Evolutionary conservation across 1,140 invertebrate species (phyloP).

Genomic region (Leptoteleia sp.): DNA sequence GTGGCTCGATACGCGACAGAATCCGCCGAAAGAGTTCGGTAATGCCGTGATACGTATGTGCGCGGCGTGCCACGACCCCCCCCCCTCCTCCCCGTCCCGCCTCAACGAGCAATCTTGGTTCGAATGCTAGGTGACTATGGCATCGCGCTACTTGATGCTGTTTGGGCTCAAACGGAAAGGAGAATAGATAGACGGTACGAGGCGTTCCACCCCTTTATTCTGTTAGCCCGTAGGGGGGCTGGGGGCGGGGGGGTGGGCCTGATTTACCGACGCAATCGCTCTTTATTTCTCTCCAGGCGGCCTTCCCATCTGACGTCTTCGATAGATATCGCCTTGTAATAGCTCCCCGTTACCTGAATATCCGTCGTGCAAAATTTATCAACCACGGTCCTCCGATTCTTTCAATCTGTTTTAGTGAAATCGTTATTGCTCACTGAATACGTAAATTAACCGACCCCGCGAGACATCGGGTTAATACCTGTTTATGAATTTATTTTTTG

Average conservation of each 20-base stretch:
- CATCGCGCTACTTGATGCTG: conserved; percentile 50
- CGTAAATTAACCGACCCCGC: conserved; percentile 29
- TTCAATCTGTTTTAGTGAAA: conserved; percentile 58
- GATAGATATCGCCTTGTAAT: conserved; percentile 82
- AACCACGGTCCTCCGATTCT: conserved; percentile 60
- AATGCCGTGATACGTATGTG: conserved; percentile 80
- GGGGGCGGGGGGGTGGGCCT: conserved; percentile 69
- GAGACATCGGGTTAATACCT: not conserved
- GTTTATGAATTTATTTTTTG: conserved; percentile 27
- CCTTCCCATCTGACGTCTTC: conserved; percentile 75
- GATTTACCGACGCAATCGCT: conserved; percentile 82
- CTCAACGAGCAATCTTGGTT: conserved; percentile 4
- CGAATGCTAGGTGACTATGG: conserved; percentile 57
- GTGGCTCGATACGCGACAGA: conserved; percentile 28
- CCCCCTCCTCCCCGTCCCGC: not conserved
- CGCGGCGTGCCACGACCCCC: conserved; percentile 50
- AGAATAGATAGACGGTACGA: conserved; percentile 49
- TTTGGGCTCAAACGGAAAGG: conserved; percentile 59
- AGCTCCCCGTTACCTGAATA: conserved; percentile 81
- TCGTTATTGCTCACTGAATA: conserved; percentile 54
- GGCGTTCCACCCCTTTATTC: conserved; percentile 62
- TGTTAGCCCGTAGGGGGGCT: conserved; percentile 22
- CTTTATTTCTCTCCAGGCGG: conserved; percentile 82
- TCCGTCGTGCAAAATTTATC: conserved; percentile 73
- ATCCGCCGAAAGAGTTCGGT: conserved; percentile 71